Conservation (phyloP, 2,888 invertebrate genomes). For the Tinea pellionella region DNA sequence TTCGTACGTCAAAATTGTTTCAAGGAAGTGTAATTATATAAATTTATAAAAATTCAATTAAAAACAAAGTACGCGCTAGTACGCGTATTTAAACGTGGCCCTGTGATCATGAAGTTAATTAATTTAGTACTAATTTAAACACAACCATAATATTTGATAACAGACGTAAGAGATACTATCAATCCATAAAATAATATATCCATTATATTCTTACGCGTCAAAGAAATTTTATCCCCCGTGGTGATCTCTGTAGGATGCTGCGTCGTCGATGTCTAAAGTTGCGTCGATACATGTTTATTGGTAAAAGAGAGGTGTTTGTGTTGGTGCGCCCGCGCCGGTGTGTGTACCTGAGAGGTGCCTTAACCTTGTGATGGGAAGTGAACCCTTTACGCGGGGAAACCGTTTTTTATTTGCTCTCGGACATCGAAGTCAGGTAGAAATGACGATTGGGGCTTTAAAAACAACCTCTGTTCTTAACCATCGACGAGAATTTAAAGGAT, state of each 20-base stretch:
- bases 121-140: neutral
- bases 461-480: conserved; percentile 1
- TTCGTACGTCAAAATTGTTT: neutral
- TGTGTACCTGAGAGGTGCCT: conserved; percentile 29
- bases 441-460: conserved; percentile 60
- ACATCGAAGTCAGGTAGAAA: conserved; percentile 69
- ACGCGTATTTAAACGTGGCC: neutral
- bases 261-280: conserved; percentile 23
- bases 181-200: conserved; percentile 22
- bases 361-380: conserved; percentile 68
- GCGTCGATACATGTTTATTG: conserved; percentile 12
- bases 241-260: conserved; percentile 58
- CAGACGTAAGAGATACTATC: conserved; percentile 15
- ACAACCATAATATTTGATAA: neutral
- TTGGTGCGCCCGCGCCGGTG: conserved; percentile 29
- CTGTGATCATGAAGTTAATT: neutral
- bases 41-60: neutral
- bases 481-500: conserved; percentile 4
- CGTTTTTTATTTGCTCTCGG: conserved; percentile 70
- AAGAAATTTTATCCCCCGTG: conserved; percentile 61
- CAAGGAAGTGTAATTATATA: neutral
- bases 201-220: conserved; percentile 42
- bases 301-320: conserved; percentile 18
- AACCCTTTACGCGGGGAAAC: conserved; percentile 69
- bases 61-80: neutral